Percentiles rank a stretch among this genome's conserved stretches.
phyloP scores from a whole-genome alignment of 2,113 vertebrate genomes.

The Malurus alboscapulatus region DNA sequence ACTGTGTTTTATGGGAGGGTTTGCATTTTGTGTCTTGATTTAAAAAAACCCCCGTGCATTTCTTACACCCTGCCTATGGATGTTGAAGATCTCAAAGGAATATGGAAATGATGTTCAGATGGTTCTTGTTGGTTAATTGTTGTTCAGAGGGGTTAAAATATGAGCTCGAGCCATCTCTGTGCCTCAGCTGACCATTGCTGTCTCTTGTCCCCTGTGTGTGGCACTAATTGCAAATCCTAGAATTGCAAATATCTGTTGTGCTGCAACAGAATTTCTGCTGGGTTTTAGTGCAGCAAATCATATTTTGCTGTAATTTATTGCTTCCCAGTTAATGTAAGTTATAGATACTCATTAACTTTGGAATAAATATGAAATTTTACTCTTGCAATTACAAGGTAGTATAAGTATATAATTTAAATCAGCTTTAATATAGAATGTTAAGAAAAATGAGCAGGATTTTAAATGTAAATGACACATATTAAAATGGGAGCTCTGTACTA shows the following conservation, averaged over 20 bases:
- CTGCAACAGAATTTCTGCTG: not conserved
- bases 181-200: not conserved
- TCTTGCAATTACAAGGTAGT: not conserved
- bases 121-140: not conserved
- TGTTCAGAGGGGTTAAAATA: not conserved
- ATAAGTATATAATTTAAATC: conserved; percentile 38
- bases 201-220: not conserved
- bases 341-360: not conserved
- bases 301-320: not conserved
- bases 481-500: not conserved
- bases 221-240: not conserved
- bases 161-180: not conserved
- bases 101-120: not conserved
- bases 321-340: conserved; percentile 17
- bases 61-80: not conserved
- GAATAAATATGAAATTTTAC: conserved; percentile 24
- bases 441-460: conserved; percentile 4
- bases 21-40: not conserved
- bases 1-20: rapidly evolving
- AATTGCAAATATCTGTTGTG: not conserved
- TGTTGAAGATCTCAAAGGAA: not conserved
- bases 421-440: conserved; percentile 13
- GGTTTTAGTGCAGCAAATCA: not conserved
- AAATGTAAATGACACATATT: not conserved
- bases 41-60: not conserved